A percentile compares a stretch with the other conserved stretches of the same genome.
Evolutionary conservation across 2,113 vertebrate genomes (phyloP).

Genomic region (Melospiza melodia): DNA sequence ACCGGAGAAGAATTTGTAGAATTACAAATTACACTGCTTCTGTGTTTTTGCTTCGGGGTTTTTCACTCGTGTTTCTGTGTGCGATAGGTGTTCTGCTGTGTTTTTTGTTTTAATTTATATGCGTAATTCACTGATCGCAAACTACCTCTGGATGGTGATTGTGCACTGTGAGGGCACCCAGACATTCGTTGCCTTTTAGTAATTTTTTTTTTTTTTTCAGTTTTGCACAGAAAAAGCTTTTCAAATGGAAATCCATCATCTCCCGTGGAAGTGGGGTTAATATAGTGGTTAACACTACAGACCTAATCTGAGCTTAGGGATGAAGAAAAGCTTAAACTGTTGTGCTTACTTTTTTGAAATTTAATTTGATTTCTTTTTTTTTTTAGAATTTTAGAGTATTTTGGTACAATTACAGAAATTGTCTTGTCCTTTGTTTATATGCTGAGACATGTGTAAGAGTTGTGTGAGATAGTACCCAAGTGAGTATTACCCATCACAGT

Average conservation of each 20-base stretch:
- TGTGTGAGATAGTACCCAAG: not conserved
- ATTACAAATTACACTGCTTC: not conserved
- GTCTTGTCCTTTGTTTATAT: not conserved
- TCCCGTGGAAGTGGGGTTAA: accelerated
- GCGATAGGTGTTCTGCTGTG: not conserved
- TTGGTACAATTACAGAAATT: not conserved
- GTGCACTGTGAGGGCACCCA: accelerated
- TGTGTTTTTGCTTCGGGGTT: not conserved
- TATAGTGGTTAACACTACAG: not conserved
- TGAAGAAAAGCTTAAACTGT: not conserved
- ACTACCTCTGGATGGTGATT: accelerated
- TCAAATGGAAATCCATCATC: not conserved
- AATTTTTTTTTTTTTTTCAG: accelerated
- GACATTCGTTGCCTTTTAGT: not conserved
- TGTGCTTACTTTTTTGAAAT: accelerated
- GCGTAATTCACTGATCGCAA: not conserved
- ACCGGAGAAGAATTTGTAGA: not conserved
- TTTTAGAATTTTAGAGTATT: not conserved
- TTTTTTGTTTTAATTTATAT: not conserved
- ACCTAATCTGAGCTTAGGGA: not conserved
- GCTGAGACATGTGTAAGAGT: not conserved
- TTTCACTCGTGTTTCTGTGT: not conserved
- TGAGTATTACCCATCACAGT: not conserved
- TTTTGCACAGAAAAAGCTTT: not conserved
- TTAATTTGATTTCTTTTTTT: no score